Evolutionary conservation across 1,140 invertebrate species (phyloP).

Genomic region (Scylla paramamosain): DNA sequence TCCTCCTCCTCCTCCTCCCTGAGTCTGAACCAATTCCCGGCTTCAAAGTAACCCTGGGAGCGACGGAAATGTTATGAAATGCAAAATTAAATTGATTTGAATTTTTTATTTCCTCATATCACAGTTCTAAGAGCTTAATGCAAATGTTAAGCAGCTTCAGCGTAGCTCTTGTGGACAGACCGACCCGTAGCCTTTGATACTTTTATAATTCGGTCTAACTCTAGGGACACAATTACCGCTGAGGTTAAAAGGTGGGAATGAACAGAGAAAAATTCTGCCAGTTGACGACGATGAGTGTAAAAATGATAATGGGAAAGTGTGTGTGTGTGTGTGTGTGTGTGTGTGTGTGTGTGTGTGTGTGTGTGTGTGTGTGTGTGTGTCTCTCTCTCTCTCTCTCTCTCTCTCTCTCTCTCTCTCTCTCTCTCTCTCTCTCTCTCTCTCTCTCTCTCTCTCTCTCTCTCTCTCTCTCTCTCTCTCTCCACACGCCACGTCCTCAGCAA

Average conservation of each 20-base stretch:
- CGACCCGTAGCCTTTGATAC: neutral
- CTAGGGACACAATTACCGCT: constrained; percentile 15
- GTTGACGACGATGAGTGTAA: neutral
- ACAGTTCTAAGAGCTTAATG: constrained; percentile 28
- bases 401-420: too few species aligned
- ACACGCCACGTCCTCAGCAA: neutral
- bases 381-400: too few species aligned
- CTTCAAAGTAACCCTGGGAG: constrained; percentile 39
- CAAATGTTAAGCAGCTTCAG: constrained; percentile 45
- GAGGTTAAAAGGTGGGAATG: neutral
- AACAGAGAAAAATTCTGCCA: neutral
- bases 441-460: too few species aligned
- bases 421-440: too few species aligned
- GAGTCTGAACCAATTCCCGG: constrained; percentile 30
- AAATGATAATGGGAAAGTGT: neutral
- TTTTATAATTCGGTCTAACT: constrained; percentile 30
- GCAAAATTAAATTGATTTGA: constrained; percentile 68
- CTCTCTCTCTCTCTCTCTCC: too few species aligned
- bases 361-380: constrained; percentile 20
- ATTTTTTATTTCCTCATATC: constrained; percentile 60
- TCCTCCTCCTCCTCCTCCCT: constrained; percentile 37
- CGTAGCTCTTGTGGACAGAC: neutral
- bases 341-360: constrained; percentile 20
- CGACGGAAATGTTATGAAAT: constrained; percentile 56
- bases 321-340: constrained; percentile 20